Conservation (phyloP, 2,888 invertebrate genomes). For the Boloria euphrosyne region DNA sequence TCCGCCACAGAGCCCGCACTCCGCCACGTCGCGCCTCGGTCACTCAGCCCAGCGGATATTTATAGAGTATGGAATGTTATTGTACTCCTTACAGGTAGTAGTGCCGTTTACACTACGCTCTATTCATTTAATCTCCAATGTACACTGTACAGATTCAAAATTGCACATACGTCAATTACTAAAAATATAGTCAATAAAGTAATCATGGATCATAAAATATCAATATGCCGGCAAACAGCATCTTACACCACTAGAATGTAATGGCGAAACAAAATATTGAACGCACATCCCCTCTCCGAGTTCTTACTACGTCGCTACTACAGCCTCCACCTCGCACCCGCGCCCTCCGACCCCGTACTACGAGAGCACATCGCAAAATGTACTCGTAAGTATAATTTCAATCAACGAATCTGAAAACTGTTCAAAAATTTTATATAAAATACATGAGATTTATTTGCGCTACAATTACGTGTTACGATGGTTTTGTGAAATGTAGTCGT, state of each 20-base stretch:
- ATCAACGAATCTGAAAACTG: background rate
- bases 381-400: background rate
- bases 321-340: slow-evolving; percentile 59
- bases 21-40: slow-evolving; percentile 46
- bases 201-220: slow-evolving; percentile 4
- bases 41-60: slow-evolving; percentile 63
- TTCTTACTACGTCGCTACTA: slow-evolving; percentile 71
- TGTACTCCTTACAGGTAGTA: slow-evolving; percentile 56
- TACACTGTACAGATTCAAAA: background rate
- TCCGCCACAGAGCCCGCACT: slow-evolving; percentile 50
- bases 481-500: slow-evolving; percentile 61
- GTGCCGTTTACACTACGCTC: slow-evolving; percentile 8
- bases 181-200: background rate
- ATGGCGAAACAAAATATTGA: slow-evolving; percentile 59
- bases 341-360: slow-evolving; percentile 53
- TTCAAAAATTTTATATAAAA: background rate
- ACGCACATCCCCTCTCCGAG: slow-evolving; percentile 51
- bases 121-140: slow-evolving; percentile 1
- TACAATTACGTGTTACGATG: slow-evolving; percentile 59
- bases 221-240: slow-evolving; percentile 18
- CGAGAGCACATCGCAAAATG: slow-evolving; percentile 43
- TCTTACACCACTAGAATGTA: slow-evolving; percentile 37
- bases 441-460: slow-evolving; percentile 38
- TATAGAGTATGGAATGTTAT: slow-evolving; percentile 72
- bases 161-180: background rate